Evolutionary conservation across 2,113 vertebrate genomes (phyloP).

Genomic region (Ariopsis seemanni): DNA sequence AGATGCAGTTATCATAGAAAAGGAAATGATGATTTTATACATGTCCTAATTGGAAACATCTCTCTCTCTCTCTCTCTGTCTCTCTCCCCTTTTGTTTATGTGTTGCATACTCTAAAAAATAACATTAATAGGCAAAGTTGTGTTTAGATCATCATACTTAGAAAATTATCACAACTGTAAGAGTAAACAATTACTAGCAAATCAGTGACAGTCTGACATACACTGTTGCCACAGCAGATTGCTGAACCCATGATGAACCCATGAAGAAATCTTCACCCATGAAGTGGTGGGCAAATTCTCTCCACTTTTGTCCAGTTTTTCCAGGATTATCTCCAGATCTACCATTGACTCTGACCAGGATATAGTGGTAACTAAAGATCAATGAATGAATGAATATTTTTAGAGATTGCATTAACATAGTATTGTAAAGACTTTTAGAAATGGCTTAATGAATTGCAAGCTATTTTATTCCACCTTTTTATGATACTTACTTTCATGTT

Average conservation of each 20-base stretch:
- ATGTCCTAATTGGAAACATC: slow-evolving; percentile 13
- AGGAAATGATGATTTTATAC: slow-evolving; percentile 21
- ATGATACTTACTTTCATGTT: background rate
- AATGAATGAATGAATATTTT: background rate
- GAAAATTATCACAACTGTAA: background rate
- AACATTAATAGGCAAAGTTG: background rate
- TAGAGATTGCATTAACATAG: background rate
- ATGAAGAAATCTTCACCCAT: background rate
- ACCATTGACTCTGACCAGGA: background rate
- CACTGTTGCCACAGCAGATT: background rate
- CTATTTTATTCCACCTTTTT: background rate
- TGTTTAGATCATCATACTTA: background rate
- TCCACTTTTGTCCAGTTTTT: background rate
- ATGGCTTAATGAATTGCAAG: background rate
- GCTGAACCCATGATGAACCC: background rate
- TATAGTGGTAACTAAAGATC: background rate
- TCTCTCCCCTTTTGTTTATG: background rate
- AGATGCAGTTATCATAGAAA: slow-evolving; percentile 43
- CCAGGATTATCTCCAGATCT: background rate
- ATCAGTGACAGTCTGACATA: background rate
- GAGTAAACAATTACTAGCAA: background rate
- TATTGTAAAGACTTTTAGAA: background rate
- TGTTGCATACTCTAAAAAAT: background rate
- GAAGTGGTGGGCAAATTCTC: background rate
- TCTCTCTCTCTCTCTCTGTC: background rate